Evolutionary conservation across 1,140 invertebrate genomes (phyloP).

Genomic region (Pygmarrhopalites habei): DNA sequence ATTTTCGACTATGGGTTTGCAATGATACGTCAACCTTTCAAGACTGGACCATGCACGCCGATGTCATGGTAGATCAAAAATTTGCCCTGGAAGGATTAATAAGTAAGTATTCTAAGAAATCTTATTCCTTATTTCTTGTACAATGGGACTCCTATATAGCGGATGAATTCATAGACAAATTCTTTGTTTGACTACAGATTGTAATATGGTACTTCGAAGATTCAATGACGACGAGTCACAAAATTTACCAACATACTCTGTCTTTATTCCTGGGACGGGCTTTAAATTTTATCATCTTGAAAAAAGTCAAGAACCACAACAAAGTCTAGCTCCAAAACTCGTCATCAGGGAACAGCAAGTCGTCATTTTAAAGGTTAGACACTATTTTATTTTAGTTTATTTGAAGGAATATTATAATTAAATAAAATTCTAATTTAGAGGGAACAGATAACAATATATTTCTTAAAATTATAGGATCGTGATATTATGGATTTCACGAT

Average conservation of each 20-base stretch:
- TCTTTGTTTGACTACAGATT: conserved; percentile 29
- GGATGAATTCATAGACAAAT: neutral
- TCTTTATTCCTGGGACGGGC: conserved; percentile 30
- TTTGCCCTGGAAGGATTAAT: conserved; percentile 17
- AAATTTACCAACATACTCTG: conserved; percentile 23
- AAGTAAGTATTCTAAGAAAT: conserved; percentile 19
- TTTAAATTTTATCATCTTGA: conserved; percentile 31
- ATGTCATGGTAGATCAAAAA: conserved; percentile 18
- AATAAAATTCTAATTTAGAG: neutral
- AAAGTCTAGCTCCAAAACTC: too few relatives aligned
- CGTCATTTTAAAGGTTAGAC: too few relatives aligned
- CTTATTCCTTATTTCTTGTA: neutral
- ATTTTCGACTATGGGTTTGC: conserved; percentile 28
- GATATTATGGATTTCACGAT: conserved; percentile 34
- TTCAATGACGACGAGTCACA: neutral
- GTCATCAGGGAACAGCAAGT: too few relatives aligned
- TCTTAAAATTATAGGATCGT: conserved; percentile 29
- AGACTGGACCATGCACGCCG: conserved; percentile 22
- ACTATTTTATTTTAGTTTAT: too few relatives aligned
- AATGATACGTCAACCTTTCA: conserved; percentile 16
- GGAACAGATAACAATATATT: too few relatives aligned
- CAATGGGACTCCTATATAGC: neutral
- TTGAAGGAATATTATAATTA: conserved; percentile 5
- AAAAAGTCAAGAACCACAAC: too few relatives aligned
- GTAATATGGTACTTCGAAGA: conserved; percentile 23